These are phyloP conservation scores for Homalodisca vitripennis DNA, from an alignment of 1,140 invertebrate species.

Conservation along the genomic window DNA sequence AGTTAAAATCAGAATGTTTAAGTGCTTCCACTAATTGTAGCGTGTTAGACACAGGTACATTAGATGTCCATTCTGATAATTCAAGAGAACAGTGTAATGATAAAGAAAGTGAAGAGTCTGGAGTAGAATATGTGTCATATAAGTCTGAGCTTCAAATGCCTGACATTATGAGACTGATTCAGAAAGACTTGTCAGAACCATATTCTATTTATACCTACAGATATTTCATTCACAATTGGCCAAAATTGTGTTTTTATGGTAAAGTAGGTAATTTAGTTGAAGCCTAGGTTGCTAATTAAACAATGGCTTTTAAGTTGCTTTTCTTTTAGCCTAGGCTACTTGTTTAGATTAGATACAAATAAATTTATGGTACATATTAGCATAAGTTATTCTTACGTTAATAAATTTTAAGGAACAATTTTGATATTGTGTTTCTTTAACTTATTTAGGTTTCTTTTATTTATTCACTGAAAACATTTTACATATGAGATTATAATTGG, in stretches of 20 bases:
- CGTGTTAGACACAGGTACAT: background rate
- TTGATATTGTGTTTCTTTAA: too few species aligned
- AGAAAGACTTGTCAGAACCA: constrained; percentile 98
- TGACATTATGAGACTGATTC: constrained; percentile 97
- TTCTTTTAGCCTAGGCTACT: too few species aligned
- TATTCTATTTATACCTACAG: constrained; percentile 99
- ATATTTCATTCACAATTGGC: constrained; percentile 99
- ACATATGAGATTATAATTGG: too few species aligned
- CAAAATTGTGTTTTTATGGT: constrained; percentile 96
- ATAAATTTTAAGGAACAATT: too few species aligned
- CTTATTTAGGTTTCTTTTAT: too few species aligned
- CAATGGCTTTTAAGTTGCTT: too few species aligned
- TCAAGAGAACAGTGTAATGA: background rate
- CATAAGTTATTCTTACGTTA: too few species aligned
- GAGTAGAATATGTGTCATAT: constrained; percentile 72
- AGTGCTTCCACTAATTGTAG: background rate
- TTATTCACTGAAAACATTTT: too few species aligned
- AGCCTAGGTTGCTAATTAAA: too few species aligned
- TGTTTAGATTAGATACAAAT: too few species aligned
- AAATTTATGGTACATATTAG: too few species aligned
- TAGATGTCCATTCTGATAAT: background rate
- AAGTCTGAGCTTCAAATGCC: constrained; percentile 90
- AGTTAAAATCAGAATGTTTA: constrained; percentile 1
- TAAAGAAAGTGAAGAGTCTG: constrained; percentile 8
- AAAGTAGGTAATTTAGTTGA: too few species aligned